phyloP scores from a whole-genome alignment of 2,113 vertebrate genomes.

The Macquaria australasica region DNA sequence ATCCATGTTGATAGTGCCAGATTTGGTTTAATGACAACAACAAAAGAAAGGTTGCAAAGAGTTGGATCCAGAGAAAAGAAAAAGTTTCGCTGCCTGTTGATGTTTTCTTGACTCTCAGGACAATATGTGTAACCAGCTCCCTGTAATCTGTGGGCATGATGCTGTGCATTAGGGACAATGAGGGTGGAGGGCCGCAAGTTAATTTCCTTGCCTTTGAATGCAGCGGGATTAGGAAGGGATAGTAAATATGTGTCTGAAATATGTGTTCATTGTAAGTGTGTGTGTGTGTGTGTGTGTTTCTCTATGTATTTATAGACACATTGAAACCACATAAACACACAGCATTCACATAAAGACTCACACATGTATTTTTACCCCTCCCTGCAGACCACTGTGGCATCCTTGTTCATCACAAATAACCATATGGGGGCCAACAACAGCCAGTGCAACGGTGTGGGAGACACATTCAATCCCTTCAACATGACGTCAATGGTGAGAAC shows the following conservation, averaged over 20 bases:
- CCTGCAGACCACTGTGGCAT: slow-evolving; percentile 53
- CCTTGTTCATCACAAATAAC: slow-evolving; percentile 71
- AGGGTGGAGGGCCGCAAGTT: not conserved
- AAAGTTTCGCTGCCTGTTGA: not conserved
- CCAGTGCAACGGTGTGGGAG: slow-evolving; percentile 57
- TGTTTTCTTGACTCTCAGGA: not conserved
- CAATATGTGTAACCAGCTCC: not conserved
- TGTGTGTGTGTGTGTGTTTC: not conserved
- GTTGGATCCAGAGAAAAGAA: not conserved
- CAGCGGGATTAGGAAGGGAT: not conserved
- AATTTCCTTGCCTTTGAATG: not conserved
- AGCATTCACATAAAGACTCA: not conserved
- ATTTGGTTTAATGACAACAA: not conserved
- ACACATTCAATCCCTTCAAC: slow-evolving; percentile 82
- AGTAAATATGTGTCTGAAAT: not conserved
- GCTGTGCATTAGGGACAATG: too few species aligned
- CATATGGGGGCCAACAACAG: not conserved
- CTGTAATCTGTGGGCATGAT: not conserved
- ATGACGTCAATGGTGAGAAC: slow-evolving; percentile 77
- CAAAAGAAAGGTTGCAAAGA: not conserved
- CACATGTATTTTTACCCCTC: not conserved
- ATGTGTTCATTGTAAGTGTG: not conserved
- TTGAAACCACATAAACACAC: not conserved
- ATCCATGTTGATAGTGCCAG: not conserved
- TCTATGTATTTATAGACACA: not conserved